These are phyloP conservation scores for Lanistes nyassanus DNA, from an alignment of 1,140 invertebrate species.

Conservation along the genomic window DNA sequence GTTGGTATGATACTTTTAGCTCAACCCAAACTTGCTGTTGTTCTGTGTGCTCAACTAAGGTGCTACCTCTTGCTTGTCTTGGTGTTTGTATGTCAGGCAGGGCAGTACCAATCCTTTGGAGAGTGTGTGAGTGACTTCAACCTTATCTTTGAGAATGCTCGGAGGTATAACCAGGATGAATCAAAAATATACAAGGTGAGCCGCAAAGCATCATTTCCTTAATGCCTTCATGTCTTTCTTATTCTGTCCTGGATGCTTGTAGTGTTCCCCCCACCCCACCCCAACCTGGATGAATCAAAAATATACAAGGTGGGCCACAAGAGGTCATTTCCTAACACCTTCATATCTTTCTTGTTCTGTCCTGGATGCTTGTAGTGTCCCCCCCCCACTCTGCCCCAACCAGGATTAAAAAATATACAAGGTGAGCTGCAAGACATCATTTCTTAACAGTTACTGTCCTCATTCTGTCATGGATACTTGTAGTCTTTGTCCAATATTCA, in stretches of 20 bases:
- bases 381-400: neutral
- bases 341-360: neutral
- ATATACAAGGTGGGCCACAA: constrained; percentile 65
- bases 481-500: too few species aligned
- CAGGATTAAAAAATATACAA: neutral
- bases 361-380: neutral
- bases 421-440: too few species aligned
- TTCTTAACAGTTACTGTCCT: too few species aligned
- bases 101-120: constrained; percentile 78
- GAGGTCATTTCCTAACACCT: neutral
- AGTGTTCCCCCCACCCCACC: neutral
- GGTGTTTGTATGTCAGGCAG: constrained; percentile 69
- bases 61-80: too few species aligned
- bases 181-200: constrained; percentile 80
- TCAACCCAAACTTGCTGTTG: too few species aligned
- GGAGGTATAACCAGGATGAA: constrained; percentile 90
- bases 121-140: constrained; percentile 95
- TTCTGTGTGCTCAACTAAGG: too few species aligned
- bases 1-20: too few species aligned
- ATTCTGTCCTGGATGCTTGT: neutral
- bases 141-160: constrained; percentile 98
- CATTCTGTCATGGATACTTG: too few species aligned
- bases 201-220: neutral
- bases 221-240: neutral
- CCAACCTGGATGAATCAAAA: neutral